Percentiles rank a stretch among this genome's conserved stretches.
phyloP scores from a whole-genome alignment of 2,888 invertebrate species.

The Pristionchus mayeri region DNA sequence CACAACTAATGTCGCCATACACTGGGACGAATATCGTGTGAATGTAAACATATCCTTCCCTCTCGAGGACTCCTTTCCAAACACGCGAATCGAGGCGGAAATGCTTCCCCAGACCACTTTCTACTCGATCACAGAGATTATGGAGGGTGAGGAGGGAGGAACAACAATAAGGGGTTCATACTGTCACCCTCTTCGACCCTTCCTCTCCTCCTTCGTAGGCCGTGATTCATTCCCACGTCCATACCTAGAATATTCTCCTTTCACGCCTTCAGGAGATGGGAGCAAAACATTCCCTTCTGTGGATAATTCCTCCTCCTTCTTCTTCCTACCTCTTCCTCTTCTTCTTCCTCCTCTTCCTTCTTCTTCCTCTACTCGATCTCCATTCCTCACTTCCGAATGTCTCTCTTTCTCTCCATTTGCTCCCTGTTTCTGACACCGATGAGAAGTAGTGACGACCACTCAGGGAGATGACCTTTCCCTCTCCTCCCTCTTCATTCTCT shows the following conservation, averaged over 20 bases:
- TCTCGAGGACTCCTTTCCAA: not conserved
- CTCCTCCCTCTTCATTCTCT: not conserved
- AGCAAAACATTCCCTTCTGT: constrained; percentile 29
- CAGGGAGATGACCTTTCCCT: constrained; percentile 13
- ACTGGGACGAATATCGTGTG: not conserved
- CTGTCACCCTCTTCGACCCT: not conserved
- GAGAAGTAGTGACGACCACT: not conserved
- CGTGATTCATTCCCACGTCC: constrained; percentile 35
- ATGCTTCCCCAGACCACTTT: constrained; percentile 24
- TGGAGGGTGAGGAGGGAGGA: not conserved
- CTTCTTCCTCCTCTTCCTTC: constrained; percentile 14
- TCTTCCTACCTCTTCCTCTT: not conserved
- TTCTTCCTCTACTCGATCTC: constrained; percentile 17
- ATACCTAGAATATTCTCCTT: not conserved
- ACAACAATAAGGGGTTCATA: not conserved
- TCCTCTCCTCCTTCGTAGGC: not conserved
- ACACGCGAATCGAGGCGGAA: constrained; percentile 30
- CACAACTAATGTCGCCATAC: not conserved
- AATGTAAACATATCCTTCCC: constrained; percentile 15
- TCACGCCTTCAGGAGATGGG: not conserved
- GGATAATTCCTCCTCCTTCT: not conserved
- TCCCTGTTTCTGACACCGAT: constrained; percentile 28
- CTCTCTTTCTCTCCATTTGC: constrained; percentile 43
- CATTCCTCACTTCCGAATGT: constrained; percentile 23
- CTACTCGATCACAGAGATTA: constrained; percentile 38